A percentile compares a stretch with the other conserved stretches of the same genome.
Evolutionary conservation across 1,140 invertebrate species (phyloP).

Genomic region (Bombus fervidus): DNA sequence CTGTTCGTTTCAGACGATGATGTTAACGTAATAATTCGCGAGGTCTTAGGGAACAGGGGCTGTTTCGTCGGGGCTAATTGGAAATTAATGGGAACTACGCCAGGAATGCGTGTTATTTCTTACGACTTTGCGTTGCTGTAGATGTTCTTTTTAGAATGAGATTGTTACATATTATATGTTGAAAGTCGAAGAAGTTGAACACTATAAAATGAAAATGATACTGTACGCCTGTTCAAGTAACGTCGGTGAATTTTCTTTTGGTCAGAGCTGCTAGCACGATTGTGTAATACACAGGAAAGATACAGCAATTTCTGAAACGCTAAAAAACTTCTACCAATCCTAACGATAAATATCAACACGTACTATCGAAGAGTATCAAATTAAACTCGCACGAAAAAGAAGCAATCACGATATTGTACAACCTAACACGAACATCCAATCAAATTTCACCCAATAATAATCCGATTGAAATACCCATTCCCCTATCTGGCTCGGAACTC

Average conservation of each 20-base stretch:
- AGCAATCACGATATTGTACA: background rate
- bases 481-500: too few species aligned
- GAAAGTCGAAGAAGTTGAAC: background rate
- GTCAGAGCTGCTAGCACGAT: too few species aligned
- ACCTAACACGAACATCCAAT: background rate
- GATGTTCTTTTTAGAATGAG: too few species aligned
- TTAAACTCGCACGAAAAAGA: background rate
- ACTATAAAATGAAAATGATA: background rate
- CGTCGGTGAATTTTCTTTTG: too few species aligned
- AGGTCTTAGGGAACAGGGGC: background rate
- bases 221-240: too few species aligned
- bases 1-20: background rate
- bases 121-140: background rate
- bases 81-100: background rate
- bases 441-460: conserved; percentile 23
- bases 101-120: background rate
- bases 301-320: background rate
- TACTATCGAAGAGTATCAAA: background rate
- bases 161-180: background rate
- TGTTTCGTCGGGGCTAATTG: background rate
- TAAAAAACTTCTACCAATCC: background rate
- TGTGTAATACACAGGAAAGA: background rate
- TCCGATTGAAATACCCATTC: background rate
- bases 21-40: conserved; percentile 3
- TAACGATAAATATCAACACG: background rate